These are phyloP conservation scores for Tenualosa thibaudeaui DNA, from an alignment of 2,797 vertebrate species.

Conservation along the genomic window DNA sequence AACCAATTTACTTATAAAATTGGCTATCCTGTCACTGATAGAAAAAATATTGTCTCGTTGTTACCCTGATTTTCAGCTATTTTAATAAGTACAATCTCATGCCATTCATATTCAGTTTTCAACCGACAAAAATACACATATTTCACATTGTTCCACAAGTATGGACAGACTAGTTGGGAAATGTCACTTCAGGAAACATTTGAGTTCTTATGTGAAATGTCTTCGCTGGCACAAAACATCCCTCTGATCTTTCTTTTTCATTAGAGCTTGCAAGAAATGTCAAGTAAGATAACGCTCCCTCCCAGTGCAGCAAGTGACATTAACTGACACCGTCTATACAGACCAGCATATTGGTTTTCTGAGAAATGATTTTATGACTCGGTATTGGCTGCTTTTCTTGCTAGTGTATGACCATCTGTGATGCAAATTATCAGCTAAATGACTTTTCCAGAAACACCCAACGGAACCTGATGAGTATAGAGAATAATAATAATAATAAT, in stretches of 20 bases:
- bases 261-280: slow-evolving; percentile 71
- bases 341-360: slow-evolving; percentile 51
- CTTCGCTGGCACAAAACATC: slow-evolving; percentile 56
- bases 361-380: slow-evolving; percentile 44
- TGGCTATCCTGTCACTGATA: slow-evolving; percentile 5
- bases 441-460: slow-evolving; percentile 34
- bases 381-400: slow-evolving; percentile 47
- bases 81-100: slow-evolving; percentile 3
- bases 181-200: slow-evolving; percentile 65
- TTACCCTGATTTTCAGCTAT: neutral
- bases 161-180: slow-evolving; percentile 45
- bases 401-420: slow-evolving; percentile 41
- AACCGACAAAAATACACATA: neutral
- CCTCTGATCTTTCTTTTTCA: slow-evolving; percentile 63
- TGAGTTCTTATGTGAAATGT: slow-evolving; percentile 59
- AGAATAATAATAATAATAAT: no score
- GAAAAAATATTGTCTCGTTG: slow-evolving; percentile 2
- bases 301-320: slow-evolving; percentile 58
- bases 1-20: slow-evolving; percentile 23
- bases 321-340: slow-evolving; percentile 52
- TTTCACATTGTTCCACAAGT: neutral
- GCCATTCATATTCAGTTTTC: slow-evolving; percentile 5
- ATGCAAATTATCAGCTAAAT: slow-evolving; percentile 48
- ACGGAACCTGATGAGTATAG: slow-evolving; percentile 21
- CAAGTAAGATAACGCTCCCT: slow-evolving; percentile 69